Conservation (phyloP, 2,888 invertebrate species). For the Macrosoma leucophasiata region DNA sequence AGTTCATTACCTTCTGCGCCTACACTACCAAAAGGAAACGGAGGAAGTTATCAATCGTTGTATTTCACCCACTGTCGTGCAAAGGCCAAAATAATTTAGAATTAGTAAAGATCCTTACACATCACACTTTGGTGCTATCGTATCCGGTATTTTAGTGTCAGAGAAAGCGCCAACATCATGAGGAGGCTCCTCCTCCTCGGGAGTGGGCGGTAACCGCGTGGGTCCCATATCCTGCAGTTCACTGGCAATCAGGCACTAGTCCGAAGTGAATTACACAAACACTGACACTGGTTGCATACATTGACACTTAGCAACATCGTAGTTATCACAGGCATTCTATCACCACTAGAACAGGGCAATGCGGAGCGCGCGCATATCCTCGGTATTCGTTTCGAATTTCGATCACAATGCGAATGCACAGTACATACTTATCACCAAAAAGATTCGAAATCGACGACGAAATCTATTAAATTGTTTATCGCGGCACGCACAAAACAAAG, state of each 20-base stretch:
- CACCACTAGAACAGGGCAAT: too few relatives aligned
- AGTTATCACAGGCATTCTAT: slow-evolving; percentile 15
- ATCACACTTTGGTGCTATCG: slow-evolving; percentile 37
- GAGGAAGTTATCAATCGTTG: too few relatives aligned
- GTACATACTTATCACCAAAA: too few relatives aligned
- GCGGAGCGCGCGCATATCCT: too few relatives aligned
- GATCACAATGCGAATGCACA: neutral
- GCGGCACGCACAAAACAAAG: slow-evolving; percentile 50
- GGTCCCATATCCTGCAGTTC: slow-evolving; percentile 53
- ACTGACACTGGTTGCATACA: slow-evolving; percentile 40
- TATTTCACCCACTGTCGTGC: too few relatives aligned
- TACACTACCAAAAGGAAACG: too few relatives aligned
- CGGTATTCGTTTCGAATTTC: neutral
- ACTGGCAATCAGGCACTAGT: slow-evolving; percentile 48
- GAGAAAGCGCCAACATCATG: slow-evolving; percentile 34
- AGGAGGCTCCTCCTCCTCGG: slow-evolving; percentile 57
- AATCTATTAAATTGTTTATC: slow-evolving; percentile 5
- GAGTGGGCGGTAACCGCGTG: slow-evolving; percentile 59
- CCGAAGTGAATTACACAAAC: slow-evolving; percentile 36
- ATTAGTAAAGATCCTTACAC: slow-evolving; percentile 37
- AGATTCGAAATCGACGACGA: too few relatives aligned
- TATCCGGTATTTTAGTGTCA: slow-evolving; percentile 43
- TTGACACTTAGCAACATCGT: slow-evolving; percentile 43
- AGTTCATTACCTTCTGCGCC: too few relatives aligned
- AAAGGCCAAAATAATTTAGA: too few relatives aligned